phyloP scores from a whole-genome alignment of 1,140 invertebrate species.

The Notospermus geniculatus region DNA sequence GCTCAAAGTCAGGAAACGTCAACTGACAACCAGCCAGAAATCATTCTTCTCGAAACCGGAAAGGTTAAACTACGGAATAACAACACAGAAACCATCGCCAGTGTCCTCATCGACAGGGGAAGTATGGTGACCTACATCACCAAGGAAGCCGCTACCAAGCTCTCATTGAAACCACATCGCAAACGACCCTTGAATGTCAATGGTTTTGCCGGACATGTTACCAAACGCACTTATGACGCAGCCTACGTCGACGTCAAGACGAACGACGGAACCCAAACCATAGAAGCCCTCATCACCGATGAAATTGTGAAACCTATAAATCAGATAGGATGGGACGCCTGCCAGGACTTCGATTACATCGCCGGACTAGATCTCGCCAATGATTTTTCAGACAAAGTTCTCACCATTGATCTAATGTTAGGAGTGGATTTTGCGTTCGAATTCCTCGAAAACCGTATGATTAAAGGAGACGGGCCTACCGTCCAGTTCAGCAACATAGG shows the following conservation, averaged over 20 bases:
- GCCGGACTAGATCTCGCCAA: not conserved
- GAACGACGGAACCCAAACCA: not conserved
- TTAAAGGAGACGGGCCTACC: not conserved
- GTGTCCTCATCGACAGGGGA: not conserved
- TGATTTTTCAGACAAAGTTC: too few relatives aligned
- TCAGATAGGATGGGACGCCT: not conserved
- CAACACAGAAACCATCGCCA: not conserved
- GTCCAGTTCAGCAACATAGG: not conserved
- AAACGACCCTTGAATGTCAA: not conserved
- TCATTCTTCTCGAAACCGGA: conserved; percentile 1
- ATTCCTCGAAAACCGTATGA: not conserved
- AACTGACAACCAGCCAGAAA: not conserved
- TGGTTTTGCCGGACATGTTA: not conserved
- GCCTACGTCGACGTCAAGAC: not conserved
- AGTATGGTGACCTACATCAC: not conserved
- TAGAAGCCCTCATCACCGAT: conserved; percentile 6
- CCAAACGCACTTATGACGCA: not conserved
- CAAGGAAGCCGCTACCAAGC: not conserved
- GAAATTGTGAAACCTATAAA: conserved; percentile 5
- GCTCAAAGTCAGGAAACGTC: too few relatives aligned
- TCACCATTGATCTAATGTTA: not conserved
- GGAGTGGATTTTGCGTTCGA: not conserved
- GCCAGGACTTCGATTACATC: not conserved
- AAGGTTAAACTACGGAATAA: not conserved
- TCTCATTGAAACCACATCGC: not conserved